phyloP scores from a whole-genome alignment of 1,140 invertebrate genomes.

The Eufriesea mexicana region DNA sequence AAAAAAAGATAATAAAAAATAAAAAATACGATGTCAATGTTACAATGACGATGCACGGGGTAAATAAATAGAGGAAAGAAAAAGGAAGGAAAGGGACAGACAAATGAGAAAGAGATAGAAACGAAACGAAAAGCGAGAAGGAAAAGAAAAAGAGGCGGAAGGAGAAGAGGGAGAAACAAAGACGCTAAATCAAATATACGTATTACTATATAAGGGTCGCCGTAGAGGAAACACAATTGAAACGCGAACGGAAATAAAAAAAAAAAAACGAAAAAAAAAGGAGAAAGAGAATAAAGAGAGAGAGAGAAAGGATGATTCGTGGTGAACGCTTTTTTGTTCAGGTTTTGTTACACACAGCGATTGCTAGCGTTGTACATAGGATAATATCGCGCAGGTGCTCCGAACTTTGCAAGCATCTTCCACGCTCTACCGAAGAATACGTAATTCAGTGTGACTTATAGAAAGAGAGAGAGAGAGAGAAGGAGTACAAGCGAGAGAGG shows the following conservation, averaged over 20 bases:
- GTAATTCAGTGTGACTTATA: slow-evolving; percentile 76
- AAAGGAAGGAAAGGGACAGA: not conserved
- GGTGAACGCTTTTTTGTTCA: slow-evolving; percentile 41
- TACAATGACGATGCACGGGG: not conserved
- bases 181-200: slow-evolving; percentile 55
- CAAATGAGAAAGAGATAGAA: not conserved
- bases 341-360: slow-evolving; percentile 44
- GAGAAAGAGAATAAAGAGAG: not conserved
- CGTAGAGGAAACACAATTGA: slow-evolving; percentile 41
- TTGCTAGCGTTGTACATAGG: slow-evolving; percentile 49
- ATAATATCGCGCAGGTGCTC: slow-evolving; percentile 60
- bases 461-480: slow-evolving; percentile 32
- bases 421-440: slow-evolving; percentile 74
- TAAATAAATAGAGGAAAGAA: not conserved
- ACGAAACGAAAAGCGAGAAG: not conserved
- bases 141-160: not conserved
- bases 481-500: slow-evolving; percentile 3
- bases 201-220: slow-evolving; percentile 51
- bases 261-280: not conserved
- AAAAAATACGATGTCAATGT: slow-evolving; percentile 21
- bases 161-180: slow-evolving; percentile 6
- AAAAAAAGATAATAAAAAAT: not conserved
- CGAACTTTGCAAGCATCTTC: slow-evolving; percentile 67
- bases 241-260: not conserved
- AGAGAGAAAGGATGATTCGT: not conserved